phyloP scores from a whole-genome alignment of 2,113 vertebrate species.

The Lamprologus ornatipinnis region DNA sequence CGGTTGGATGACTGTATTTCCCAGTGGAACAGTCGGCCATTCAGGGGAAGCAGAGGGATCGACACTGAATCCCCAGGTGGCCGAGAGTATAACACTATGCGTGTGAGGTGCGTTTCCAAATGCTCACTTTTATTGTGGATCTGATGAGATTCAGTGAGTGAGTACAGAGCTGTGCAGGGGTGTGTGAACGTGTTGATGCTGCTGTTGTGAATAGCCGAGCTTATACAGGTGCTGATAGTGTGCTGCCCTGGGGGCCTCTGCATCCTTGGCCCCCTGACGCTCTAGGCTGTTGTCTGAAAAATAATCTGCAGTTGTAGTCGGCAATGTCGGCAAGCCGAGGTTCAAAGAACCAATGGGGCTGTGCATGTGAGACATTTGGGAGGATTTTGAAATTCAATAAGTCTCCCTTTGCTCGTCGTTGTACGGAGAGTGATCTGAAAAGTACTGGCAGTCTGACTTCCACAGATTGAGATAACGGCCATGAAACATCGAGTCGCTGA shows the following conservation, averaged over 20 bases:
- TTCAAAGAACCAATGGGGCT: neutral
- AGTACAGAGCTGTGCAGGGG: neutral
- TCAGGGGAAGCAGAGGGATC: neutral
- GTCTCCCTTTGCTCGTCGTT: neutral
- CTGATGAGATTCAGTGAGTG: neutral
- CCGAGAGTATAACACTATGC: neutral
- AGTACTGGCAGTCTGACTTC: neutral
- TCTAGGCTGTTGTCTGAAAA: neutral
- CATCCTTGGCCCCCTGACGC: neutral
- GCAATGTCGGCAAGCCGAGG: neutral
- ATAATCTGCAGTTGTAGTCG: neutral
- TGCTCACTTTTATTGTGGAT: neutral
- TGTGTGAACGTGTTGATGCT: neutral
- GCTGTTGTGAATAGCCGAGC: neutral
- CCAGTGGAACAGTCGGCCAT: neutral
- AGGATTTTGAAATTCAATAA: neutral
- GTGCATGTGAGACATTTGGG: neutral
- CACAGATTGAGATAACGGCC: neutral
- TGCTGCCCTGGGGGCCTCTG: neutral
- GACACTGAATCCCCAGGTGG: neutral
- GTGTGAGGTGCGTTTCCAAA: neutral
- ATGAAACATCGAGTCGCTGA: neutral
- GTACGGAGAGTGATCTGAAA: neutral
- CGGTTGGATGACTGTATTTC: neutral
- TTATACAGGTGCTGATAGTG: neutral